phyloP scores from a whole-genome alignment of 1,140 invertebrate genomes.

The Cyclargus thomasi region DNA sequence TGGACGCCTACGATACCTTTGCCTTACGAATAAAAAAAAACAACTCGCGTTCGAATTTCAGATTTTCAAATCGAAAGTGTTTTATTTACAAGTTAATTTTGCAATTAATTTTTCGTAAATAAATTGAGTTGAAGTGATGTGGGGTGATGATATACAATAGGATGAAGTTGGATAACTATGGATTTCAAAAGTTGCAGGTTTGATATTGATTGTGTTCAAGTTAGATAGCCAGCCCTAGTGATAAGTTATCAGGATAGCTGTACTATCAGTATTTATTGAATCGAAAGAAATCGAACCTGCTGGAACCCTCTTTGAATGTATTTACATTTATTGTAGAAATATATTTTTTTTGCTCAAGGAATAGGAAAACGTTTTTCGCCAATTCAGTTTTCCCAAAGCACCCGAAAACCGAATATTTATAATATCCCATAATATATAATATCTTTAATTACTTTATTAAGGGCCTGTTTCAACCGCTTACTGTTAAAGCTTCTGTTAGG shows the following conservation, averaged over 20 bases:
- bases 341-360: no score
- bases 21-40: constrained; percentile 37
- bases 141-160: constrained; percentile 33
- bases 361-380: no score
- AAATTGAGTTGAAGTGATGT: constrained; percentile 20
- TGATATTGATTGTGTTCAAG: constrained; percentile 19
- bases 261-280: no score
- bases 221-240: background rate
- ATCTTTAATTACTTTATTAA: no score
- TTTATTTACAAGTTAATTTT: constrained; percentile 19
- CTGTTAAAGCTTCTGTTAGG: no score
- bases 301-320: no score
- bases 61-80: constrained; percentile 17
- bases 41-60: constrained; percentile 20
- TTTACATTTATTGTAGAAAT: no score
- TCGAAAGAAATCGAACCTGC: no score
- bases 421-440: no score
- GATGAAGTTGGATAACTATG: constrained; percentile 69
- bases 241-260: background rate
- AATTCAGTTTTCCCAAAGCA: no score
- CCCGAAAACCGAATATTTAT: no score
- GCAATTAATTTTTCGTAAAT: constrained; percentile 23
- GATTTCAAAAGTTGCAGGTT: constrained; percentile 65
- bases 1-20: constrained; percentile 54
- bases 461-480: no score